Conservation (phyloP, 2,888 invertebrate species). For the Pterostichus niger region DNA sequence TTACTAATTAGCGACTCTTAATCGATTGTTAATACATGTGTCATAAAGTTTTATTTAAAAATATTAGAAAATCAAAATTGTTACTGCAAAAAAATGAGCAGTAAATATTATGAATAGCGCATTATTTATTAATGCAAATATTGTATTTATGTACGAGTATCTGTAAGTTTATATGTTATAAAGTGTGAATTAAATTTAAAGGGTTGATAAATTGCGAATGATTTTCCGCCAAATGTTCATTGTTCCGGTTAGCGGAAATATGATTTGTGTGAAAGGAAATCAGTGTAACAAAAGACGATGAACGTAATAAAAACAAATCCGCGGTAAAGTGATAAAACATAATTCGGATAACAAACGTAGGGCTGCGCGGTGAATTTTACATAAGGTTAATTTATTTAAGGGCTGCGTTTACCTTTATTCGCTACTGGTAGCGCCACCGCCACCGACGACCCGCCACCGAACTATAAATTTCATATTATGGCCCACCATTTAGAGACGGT, state of each 20-base stretch:
- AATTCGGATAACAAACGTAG: conserved; percentile 63
- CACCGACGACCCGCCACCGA: conserved; percentile 3
- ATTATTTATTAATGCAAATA: too few species aligned
- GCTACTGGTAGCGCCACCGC: conserved; percentile 17
- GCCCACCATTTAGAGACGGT: conserved; percentile 57
- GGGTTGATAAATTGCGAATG: conserved; percentile 33
- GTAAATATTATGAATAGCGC: too few species aligned
- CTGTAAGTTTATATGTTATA: too few species aligned
- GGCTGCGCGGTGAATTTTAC: conserved; percentile 61
- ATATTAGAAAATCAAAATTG: too few species aligned
- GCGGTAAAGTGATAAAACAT: conserved; percentile 63
- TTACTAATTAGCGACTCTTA: too few species aligned
- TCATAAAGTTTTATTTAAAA: too few species aligned
- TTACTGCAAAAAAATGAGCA: too few species aligned
- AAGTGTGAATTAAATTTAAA: neutral
- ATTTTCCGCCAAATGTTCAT: neutral
- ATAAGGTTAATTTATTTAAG: conserved; percentile 67
- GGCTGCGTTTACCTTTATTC: conserved; percentile 56
- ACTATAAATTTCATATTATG: conserved; percentile 62
- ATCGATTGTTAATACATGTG: too few species aligned
- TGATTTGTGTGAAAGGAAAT: conserved; percentile 57
- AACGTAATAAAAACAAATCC: conserved; percentile 62
- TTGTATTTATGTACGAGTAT: too few species aligned
- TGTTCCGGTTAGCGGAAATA: conserved; percentile 31
- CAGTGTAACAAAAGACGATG: conserved; percentile 40